Conservation (phyloP, 2,113 vertebrate genomes). For the Sebastes schlegelii region DNA sequence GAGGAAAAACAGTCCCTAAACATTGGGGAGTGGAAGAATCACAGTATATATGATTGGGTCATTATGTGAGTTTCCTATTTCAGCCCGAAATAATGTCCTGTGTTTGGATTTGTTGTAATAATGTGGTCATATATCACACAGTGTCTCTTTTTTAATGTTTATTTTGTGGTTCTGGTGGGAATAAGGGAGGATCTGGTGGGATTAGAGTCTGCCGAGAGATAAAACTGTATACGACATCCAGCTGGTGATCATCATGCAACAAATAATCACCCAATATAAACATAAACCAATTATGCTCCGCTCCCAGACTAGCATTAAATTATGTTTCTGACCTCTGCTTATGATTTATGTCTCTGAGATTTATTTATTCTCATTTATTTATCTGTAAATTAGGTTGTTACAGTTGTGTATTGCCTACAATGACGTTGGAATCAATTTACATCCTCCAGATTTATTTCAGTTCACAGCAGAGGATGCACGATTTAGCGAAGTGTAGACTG, state of each 20-base stretch:
- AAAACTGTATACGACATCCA: slow-evolving; percentile 28
- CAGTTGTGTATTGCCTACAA: neutral
- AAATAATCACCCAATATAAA: slow-evolving; percentile 53
- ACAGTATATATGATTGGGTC: neutral
- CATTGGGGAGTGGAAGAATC: slow-evolving; percentile 3
- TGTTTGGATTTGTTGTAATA: slow-evolving; percentile 30
- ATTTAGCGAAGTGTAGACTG: neutral
- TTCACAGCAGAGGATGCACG: neutral
- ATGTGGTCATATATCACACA: slow-evolving; percentile 3
- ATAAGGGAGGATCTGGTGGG: slow-evolving; percentile 21
- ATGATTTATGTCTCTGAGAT: slow-evolving; percentile 23
- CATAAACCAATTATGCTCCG: slow-evolving; percentile 9
- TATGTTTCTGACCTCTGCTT: slow-evolving; percentile 14
- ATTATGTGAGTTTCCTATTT: slow-evolving; percentile 23
- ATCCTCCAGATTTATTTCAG: slow-evolving; percentile 4
- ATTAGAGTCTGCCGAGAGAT: slow-evolving; percentile 17
- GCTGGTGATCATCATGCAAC: slow-evolving; percentile 37
- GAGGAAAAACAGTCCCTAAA: slow-evolving; percentile 22
- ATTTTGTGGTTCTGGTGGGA: slow-evolving; percentile 33
- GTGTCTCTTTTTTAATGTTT: slow-evolving; percentile 8
- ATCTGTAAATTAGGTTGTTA: slow-evolving; percentile 2
- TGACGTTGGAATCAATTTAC: neutral
- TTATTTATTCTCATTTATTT: slow-evolving; percentile 15
- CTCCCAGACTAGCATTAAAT: slow-evolving; percentile 6
- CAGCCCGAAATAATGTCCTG: slow-evolving; percentile 4